These are phyloP conservation scores for Pycnomerus fuliginosus DNA, from an alignment of 2,888 invertebrate genomes.

Conservation along the genomic window DNA sequence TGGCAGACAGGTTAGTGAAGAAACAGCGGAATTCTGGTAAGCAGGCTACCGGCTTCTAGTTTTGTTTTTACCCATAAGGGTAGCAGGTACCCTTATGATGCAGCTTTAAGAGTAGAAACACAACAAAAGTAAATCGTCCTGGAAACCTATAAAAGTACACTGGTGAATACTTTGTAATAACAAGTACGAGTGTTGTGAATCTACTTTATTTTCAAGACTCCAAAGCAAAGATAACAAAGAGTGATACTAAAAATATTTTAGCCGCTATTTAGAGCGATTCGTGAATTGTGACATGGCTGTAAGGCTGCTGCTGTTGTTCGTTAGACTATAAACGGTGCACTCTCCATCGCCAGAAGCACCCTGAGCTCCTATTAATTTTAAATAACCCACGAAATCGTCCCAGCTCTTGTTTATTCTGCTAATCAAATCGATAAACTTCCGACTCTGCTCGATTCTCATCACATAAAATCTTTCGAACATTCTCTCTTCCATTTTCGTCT, in stretches of 20 bases:
- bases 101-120: too few species aligned
- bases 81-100: too few species aligned
- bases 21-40: not conserved
- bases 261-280: slow-evolving; percentile 4
- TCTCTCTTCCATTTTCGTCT: slow-evolving; percentile 7
- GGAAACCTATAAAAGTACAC: not conserved
- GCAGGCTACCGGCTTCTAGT: too few species aligned
- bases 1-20: not conserved
- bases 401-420: slow-evolving; percentile 11
- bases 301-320: slow-evolving; percentile 1
- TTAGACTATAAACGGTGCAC: slow-evolving; percentile 4
- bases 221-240: not conserved
- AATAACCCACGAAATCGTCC: slow-evolving; percentile 11
- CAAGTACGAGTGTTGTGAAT: not conserved
- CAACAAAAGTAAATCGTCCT: too few species aligned
- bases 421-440: slow-evolving; percentile 14
- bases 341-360: slow-evolving; percentile 9
- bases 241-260: not conserved
- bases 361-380: slow-evolving; percentile 8
- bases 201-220: slow-evolving; percentile 1
- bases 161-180: not conserved
- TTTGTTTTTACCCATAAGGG: too few species aligned
- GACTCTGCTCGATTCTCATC: slow-evolving; percentile 15
- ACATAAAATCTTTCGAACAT: slow-evolving; percentile 15
- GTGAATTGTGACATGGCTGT: slow-evolving; percentile 8